These are phyloP conservation scores for Prionailurus bengalensis DNA, from an alignment of 2,113 vertebrate species.

Conservation along the genomic window DNA sequence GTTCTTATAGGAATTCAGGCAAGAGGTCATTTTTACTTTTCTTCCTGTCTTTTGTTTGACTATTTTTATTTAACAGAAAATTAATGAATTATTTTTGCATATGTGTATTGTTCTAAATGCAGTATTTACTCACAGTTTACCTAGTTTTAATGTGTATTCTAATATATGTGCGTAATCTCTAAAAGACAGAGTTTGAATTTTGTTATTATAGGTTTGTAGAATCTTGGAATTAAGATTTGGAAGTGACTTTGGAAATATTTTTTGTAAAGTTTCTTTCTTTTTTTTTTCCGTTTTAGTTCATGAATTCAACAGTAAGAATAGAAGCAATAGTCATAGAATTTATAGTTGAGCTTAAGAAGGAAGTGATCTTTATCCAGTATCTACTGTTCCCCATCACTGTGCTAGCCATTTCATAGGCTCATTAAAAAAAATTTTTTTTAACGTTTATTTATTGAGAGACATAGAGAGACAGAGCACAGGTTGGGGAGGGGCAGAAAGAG, in stretches of 20 bases:
- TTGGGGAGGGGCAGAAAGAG: too few species aligned
- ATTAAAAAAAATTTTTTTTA: neutral
- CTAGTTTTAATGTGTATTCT: neutral
- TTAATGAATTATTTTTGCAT: neutral
- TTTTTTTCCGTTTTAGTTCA: neutral
- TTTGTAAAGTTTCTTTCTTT: neutral
- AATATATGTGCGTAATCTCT: neutral
- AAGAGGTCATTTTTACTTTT: neutral
- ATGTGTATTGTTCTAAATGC: neutral
- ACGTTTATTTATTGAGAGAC: too few species aligned
- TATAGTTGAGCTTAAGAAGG: neutral
- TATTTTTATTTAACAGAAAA: constrained; percentile 22
- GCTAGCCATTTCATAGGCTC: neutral
- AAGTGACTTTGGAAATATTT: neutral
- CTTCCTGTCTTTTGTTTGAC: neutral
- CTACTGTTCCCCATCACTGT: neutral
- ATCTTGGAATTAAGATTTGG: constrained; percentile 19
- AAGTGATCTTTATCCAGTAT: neutral
- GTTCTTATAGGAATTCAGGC: neutral
- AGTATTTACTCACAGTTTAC: neutral
- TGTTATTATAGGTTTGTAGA: neutral
- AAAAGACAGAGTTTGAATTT: neutral
- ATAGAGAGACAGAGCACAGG: too few species aligned
- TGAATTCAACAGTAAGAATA: constrained; percentile 15
- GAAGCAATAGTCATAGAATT: neutral